phyloP scores from a whole-genome alignment of 2,113 vertebrate genomes.

The Pandion haliaetus region DNA sequence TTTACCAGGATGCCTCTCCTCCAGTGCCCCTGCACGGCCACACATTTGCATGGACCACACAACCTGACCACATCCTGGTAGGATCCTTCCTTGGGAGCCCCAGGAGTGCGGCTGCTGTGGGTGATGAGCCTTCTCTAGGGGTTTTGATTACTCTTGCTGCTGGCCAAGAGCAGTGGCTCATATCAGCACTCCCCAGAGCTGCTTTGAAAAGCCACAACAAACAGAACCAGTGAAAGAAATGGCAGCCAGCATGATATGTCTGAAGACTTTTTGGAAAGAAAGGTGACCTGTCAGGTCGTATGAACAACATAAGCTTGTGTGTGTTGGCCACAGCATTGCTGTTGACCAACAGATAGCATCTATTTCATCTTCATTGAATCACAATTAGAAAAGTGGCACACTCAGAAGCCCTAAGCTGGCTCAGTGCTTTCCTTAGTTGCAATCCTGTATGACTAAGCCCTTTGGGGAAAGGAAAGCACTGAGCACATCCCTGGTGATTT shows the following conservation, averaged over 20 bases:
- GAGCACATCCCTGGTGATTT: not conserved
- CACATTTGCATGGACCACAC: accelerated
- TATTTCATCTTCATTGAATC: not conserved
- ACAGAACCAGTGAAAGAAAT: not conserved
- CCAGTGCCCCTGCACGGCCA: not conserved
- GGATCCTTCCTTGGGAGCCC: not conserved
- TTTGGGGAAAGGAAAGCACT: not conserved
- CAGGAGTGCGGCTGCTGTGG: accelerated
- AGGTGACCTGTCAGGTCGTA: not conserved
- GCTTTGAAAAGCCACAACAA: not conserved
- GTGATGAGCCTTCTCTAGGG: not conserved
- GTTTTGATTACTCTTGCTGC: not conserved
- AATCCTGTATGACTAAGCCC: not conserved
- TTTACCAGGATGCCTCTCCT: not conserved
- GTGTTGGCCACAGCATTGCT: not conserved
- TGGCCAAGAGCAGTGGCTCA: not conserved
- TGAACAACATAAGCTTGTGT: too few species aligned
- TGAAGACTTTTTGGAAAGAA: not conserved
- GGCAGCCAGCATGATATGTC: not conserved
- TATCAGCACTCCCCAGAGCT: not conserved
- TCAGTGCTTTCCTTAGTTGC: not conserved
- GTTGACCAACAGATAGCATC: not conserved
- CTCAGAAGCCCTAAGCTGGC: not conserved
- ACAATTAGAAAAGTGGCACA: not conserved
- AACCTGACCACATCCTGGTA: not conserved